These are phyloP conservation scores for Clamator glandarius DNA, from an alignment of 2,797 vertebrate species.

Conservation along the genomic window DNA sequence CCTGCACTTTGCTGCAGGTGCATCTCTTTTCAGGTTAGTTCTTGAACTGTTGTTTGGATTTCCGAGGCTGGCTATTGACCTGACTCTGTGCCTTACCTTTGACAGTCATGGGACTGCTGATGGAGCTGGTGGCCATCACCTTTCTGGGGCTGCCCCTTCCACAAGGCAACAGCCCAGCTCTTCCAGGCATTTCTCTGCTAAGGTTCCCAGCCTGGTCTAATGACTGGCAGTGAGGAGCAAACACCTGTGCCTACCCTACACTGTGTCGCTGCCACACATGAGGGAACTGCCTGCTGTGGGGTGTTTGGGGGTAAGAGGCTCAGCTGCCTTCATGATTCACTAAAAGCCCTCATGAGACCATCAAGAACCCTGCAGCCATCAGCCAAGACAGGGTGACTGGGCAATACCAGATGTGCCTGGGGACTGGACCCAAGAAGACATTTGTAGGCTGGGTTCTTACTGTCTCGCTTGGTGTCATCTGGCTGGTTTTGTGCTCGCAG, in stretches of 20 bases:
- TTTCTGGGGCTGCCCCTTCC: neutral
- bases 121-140: neutral
- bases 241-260: neutral
- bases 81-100: neutral
- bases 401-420: neutral
- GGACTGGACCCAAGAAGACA: neutral
- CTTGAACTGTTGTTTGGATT: neutral
- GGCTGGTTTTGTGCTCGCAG: neutral
- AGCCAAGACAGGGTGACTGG: neutral
- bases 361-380: neutral
- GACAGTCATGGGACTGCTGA: fast-evolving
- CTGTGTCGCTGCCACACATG: neutral
- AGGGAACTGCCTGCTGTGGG: neutral
- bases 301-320: neutral
- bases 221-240: neutral
- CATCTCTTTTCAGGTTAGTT: neutral
- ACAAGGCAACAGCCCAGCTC: neutral
- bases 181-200: neutral
- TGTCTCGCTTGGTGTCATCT: neutral
- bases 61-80: too few species aligned
- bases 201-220: neutral
- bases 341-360: neutral
- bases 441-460: neutral
- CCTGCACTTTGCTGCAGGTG: neutral
- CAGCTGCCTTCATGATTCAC: neutral